Percentiles rank a stretch among this genome's conserved stretches.
Evolutionary conservation across 2,797 vertebrate species (phyloP).

Genomic region (Pipistrellus kuhlii): DNA sequence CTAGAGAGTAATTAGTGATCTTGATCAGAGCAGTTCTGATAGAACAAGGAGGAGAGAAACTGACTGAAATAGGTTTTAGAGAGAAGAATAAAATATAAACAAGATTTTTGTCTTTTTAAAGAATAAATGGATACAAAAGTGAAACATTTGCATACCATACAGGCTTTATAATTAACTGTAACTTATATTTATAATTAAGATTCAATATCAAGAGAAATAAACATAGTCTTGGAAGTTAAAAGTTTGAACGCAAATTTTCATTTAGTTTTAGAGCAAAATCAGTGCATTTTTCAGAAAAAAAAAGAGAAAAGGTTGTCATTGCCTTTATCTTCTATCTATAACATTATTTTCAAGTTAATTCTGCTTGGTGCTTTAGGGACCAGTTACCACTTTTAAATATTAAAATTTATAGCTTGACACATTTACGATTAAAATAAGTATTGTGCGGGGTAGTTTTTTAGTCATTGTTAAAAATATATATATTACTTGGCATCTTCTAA

Average conservation of each 20-base stretch:
- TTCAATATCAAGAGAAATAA: not conserved
- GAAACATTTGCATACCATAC: not conserved
- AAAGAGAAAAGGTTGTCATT: not conserved
- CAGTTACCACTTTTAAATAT: slow-evolving; percentile 57
- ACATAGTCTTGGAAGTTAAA: not conserved
- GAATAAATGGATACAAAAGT: slow-evolving; percentile 32
- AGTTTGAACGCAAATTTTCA: slow-evolving; percentile 10
- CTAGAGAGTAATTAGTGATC: not conserved
- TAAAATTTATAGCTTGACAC: slow-evolving; percentile 60
- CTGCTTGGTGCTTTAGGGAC: slow-evolving; percentile 52
- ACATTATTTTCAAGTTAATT: slow-evolving; percentile 60
- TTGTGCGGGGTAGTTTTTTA: not conserved
- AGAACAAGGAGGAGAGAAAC: not conserved
- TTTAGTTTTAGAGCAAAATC: slow-evolving; percentile 31
- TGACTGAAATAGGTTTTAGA: not conserved
- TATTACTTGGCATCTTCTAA: slow-evolving; percentile 60
- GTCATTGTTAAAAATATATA: slow-evolving; percentile 41
- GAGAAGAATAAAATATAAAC: not conserved
- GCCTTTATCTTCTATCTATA: slow-evolving; percentile 51
- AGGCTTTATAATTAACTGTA: slow-evolving; percentile 24
- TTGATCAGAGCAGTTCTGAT: not conserved
- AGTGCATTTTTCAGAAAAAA: slow-evolving; percentile 31
- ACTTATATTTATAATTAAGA: slow-evolving; percentile 20
- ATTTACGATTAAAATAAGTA: not conserved
- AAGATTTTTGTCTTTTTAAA: slow-evolving; percentile 1